Evolutionary conservation across 2,113 vertebrate species (phyloP), one percentile per base, ranked within the genome.

Genomic region (Phylloscopus trochilus): DNA sequence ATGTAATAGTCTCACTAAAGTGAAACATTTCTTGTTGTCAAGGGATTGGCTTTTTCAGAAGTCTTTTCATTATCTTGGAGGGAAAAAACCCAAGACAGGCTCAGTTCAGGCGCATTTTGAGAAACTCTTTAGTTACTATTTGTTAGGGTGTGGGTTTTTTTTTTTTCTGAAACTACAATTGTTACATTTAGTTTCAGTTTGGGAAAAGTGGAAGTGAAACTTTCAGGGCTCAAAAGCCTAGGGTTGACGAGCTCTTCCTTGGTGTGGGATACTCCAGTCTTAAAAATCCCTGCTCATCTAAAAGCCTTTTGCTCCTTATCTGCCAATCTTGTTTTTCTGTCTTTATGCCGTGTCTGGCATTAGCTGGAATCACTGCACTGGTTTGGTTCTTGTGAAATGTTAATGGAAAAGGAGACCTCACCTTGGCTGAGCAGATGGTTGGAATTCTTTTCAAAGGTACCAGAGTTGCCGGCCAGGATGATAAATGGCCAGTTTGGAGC

Each of bases 11-110:
- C 13, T 35, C 35, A 2, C 20, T 4, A 9, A 39, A 70, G 56
- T 2, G 10, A 85, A 69, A 14, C 22, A 16, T 52, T 83, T 59
- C 10, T 49, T 22, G 1, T 63, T 78, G 30, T 73, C 43, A 47
- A 37, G 21, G 24, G 11, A 44, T 55, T 35, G 22, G 8, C 15
- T 82, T 91, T 87, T 93, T 66, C 35, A 67, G 49, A 26, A 69
- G 23, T 83, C 9, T 82, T 72, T 85, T 86, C 46, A 15, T 27
- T 33, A 11, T 30, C 13, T 82, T 49, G 33, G 6, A 1, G 13
- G 1, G 1, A 0, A 4, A 13, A 52, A 6, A 1, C 1, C 4
- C 21, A 35, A 21, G 23, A 47, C 33, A 77, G 8, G 8, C 39
- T 79, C 24, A 23, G 30, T 66, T 84, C 37, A 85, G 23, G 39